A percentile compares a stretch with the other conserved stretches of the same genome.
Evolutionary conservation across 2,888 invertebrate genomes (phyloP).

Genomic region (Eledona agricola): DNA sequence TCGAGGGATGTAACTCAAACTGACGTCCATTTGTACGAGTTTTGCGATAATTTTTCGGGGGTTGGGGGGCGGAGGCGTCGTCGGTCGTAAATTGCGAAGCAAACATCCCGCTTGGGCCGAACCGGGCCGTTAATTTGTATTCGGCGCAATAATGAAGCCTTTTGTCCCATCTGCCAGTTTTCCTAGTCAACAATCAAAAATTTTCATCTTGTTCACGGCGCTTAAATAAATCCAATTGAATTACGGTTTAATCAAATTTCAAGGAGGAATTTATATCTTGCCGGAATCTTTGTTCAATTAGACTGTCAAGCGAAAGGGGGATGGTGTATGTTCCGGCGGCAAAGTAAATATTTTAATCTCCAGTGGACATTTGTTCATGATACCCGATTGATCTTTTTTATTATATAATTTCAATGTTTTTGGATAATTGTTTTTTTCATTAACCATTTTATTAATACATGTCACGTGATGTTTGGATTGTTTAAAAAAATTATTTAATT

Average conservation of each 20-base stretch:
- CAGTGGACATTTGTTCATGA: too few species aligned
- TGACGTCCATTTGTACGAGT: too few species aligned
- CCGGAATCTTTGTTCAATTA: constrained; percentile 32
- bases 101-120: background rate
- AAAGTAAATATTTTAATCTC: constrained; percentile 29
- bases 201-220: constrained; percentile 27
- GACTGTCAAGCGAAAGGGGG: constrained; percentile 24
- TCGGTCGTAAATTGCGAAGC: too few species aligned
- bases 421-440: too few species aligned
- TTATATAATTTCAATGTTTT: too few species aligned
- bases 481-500: too few species aligned
- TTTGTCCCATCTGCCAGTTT: constrained; percentile 18
- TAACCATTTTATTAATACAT: too few species aligned
- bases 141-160: constrained; percentile 20
- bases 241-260: constrained; percentile 36
- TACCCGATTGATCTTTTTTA: too few species aligned
- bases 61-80: too few species aligned
- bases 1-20: too few species aligned
- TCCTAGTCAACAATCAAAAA: constrained; percentile 32
- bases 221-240: constrained; percentile 36
- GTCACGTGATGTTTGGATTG: too few species aligned
- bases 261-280: constrained; percentile 33
- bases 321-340: constrained; percentile 10
- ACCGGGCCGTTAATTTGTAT: constrained; percentile 15
- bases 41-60: too few species aligned